phyloP scores from a whole-genome alignment of 2,113 vertebrate species.

The Gorilla gorilla region DNA sequence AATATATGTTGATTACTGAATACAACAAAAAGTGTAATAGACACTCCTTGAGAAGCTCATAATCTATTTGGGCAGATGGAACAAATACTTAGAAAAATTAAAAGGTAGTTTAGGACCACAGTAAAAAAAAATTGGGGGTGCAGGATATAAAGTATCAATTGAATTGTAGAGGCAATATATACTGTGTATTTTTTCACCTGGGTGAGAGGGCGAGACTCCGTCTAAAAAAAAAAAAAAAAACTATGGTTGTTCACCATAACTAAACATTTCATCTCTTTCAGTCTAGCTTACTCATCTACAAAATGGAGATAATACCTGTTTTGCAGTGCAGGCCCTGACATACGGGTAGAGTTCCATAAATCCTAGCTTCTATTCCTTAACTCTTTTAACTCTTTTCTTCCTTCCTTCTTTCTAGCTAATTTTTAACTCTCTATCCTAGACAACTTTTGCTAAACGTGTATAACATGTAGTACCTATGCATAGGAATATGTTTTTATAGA shows the following conservation, averaged over 20 bases:
- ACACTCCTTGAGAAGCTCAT: background rate
- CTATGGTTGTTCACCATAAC: background rate
- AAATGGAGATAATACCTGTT: background rate
- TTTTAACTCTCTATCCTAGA: background rate
- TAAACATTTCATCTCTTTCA: background rate
- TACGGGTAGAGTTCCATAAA: background rate
- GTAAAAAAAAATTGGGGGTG: background rate
- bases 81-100: background rate
- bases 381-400: background rate
- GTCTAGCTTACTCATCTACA: background rate
- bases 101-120: background rate
- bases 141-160: background rate
- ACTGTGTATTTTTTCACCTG: background rate
- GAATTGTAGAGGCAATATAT: background rate
- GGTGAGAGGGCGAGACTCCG: no score
- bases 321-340: background rate
- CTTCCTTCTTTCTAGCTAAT: background rate
- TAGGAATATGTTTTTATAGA: background rate
- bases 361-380: background rate
- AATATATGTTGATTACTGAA: conserved; percentile 1
- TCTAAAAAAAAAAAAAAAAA: no score
- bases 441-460: background rate
- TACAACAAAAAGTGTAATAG: background rate
- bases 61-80: background rate
- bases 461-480: background rate